These are phyloP conservation scores for Hystrix brachyura DNA, from an alignment of 2,113 vertebrate species.

Conservation along the genomic window DNA sequence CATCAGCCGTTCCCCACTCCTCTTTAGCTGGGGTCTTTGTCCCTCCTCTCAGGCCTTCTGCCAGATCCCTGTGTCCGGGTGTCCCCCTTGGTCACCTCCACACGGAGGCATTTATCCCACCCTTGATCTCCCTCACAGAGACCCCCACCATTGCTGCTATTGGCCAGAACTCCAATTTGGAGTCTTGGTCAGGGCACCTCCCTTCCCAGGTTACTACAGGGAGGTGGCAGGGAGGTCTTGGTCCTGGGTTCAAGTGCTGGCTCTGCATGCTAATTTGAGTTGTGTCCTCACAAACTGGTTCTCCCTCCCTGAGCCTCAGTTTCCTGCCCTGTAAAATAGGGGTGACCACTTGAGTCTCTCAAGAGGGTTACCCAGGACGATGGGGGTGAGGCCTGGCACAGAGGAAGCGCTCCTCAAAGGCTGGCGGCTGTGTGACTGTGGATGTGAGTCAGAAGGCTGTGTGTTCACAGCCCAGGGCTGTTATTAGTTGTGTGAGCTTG, in stretches of 20 bases:
- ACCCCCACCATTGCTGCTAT: not conserved
- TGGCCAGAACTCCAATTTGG: constrained; percentile 3
- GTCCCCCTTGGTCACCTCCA: not conserved
- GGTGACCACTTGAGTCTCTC: not conserved
- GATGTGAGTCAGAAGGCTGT: not conserved
- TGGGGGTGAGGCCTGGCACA: not conserved
- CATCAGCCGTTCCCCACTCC: not conserved
- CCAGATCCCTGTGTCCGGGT: not conserved
- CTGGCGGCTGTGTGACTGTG: not conserved
- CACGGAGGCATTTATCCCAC: too few species aligned
- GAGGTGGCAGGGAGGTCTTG: not conserved
- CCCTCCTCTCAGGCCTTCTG: not conserved
- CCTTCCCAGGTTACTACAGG: not conserved
- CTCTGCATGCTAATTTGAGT: not conserved
- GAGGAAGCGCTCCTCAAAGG: not conserved
- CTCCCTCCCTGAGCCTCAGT: constrained; percentile 29
- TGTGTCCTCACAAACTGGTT: not conserved
- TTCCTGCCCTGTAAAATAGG: constrained; percentile 3
- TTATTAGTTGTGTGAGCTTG: not conserved
- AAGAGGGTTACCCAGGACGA: not conserved
- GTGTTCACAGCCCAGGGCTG: not conserved
- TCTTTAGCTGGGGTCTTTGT: not conserved
- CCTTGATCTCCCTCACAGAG: not conserved
- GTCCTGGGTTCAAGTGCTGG: not conserved
- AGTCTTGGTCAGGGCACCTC: not conserved